Percentiles rank a stretch among this genome's conserved stretches.
Evolutionary conservation across 2,113 vertebrate genomes (phyloP).

Genomic region (Psilopsiagon aurifrons): DNA sequence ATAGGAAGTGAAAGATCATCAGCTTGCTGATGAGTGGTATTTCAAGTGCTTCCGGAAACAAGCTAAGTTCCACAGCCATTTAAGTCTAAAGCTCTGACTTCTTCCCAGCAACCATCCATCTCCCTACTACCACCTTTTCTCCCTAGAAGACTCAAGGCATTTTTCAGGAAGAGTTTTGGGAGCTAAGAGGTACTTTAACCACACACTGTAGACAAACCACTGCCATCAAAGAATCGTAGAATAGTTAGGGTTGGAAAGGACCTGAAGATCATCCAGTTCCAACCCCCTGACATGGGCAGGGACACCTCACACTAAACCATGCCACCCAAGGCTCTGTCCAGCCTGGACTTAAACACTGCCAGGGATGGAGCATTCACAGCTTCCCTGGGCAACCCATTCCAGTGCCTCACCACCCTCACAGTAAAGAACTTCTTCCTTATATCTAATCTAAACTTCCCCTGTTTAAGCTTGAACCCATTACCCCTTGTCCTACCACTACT

Average conservation of each 20-base stretch:
- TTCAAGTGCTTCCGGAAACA: background rate
- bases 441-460: too few species aligned
- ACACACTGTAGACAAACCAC: background rate
- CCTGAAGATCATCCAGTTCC: background rate
- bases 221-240: background rate
- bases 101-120: background rate
- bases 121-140: background rate
- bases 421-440: too few species aligned
- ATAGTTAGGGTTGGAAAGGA: background rate
- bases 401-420: too few species aligned
- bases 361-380: too few species aligned
- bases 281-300: background rate
- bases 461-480: too few species aligned
- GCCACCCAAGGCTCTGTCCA: background rate
- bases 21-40: background rate
- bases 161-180: background rate
- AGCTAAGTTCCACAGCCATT: background rate
- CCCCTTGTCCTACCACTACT: too few species aligned
- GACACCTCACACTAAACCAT: background rate
- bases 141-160: background rate
- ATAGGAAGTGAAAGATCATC: conserved; percentile 69
- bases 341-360: background rate
- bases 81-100: background rate
- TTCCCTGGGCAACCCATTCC: too few species aligned
- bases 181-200: background rate